Base-by-base conservation (phyloP, 92 coral and sea anemone genomes). In the Desmophyllum pertusum region DNA sequence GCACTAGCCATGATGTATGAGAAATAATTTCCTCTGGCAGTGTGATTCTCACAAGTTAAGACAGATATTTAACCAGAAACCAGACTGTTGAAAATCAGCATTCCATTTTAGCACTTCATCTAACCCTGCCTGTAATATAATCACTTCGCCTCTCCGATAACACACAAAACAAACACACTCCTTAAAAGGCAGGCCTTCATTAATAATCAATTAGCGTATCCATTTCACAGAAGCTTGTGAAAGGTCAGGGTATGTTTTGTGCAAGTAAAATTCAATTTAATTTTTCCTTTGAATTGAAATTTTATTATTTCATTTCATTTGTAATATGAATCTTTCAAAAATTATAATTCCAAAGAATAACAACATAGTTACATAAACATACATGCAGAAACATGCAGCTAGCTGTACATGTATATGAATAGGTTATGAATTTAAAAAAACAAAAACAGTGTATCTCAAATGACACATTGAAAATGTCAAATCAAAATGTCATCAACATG, bases 1-100 rank as follows among this genome's bases (percentile, higher is more conserved):
- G 45, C 78, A 73, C 81, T 84, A 41, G 89, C 77, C 92, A 89
- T 89, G 51, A n/a, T 65, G 21, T 42, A 45, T 65, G 30, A 41
- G 55, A 75, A 70, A 64, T 17, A 10, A 21, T 59, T 8, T 48
- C 52, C 53, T 63, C 38, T 13, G 23, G 62, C 37, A 15, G 25
- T 4, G 1, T n/a, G 63, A 51, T 53, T 82, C 45, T 29, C 8
- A 30, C 42, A 72, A 31, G 13, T 11, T 71, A 51, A 18, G 45
- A 55, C 86, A 82, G 79, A 82, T 70, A 40, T 11, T 57, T n/a
- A 27, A 41, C 33, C 51, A 46, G 55, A 72, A 39, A 71, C 11
- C 53, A 5, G 5, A 10, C 19, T 45, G 40, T 70, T 38, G 79
- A 41, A n/a, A 80, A 50, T 72, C 39, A 69, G 72, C 89, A 83